Evolutionary conservation across 2,888 invertebrate species (phyloP), one percentile per base, ranked within the genome.

Genomic region (Tenodera sinensis): DNA sequence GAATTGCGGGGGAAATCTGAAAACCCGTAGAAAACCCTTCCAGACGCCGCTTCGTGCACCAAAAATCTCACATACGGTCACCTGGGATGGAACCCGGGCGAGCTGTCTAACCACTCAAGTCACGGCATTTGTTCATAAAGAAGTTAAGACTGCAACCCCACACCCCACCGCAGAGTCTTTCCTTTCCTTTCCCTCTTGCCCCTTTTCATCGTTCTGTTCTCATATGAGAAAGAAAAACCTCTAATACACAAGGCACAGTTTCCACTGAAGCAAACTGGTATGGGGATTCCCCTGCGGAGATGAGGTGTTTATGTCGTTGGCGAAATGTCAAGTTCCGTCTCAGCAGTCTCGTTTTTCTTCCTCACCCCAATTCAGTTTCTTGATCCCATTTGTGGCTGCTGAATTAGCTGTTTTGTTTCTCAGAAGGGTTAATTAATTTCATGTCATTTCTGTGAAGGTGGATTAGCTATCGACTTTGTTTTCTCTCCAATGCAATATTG

Each of bases 251-350:
- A 8, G 20, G 20, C 20, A 71, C 15, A 71, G 54, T 71, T 71
- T 71, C 42, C 42, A 12, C 12, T 42, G 12, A 42, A 42, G 42
- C 42, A 42, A 42, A 71, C 20, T 71, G 20, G 20, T 71, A 25
- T 71, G 3, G 20, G 8, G 54, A 71, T 20, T 71, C 6, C 54
- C 3, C 54, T 71, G 20, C 54, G 54, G 20, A 83, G 87, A 34
- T 34, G 87, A 87, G 34, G 82, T 87, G 87, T 87, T 87, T 87
- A 87, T 87, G 27, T 83, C 82, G 27, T 87, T 87, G 83, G 87
- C 87, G 83, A 83, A 27, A 20, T 42, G 1, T 83, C 83, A 87
- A 83, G 83, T 83, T 87, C 82, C 81, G 6, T 15, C 54, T 25
- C 54, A 20, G 20, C 6, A 4, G 4, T 71, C 20, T 54, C 1